These are phyloP conservation scores for Tetrax tetrax DNA, from an alignment of 2,113 vertebrate species.

Conservation along the genomic window DNA sequence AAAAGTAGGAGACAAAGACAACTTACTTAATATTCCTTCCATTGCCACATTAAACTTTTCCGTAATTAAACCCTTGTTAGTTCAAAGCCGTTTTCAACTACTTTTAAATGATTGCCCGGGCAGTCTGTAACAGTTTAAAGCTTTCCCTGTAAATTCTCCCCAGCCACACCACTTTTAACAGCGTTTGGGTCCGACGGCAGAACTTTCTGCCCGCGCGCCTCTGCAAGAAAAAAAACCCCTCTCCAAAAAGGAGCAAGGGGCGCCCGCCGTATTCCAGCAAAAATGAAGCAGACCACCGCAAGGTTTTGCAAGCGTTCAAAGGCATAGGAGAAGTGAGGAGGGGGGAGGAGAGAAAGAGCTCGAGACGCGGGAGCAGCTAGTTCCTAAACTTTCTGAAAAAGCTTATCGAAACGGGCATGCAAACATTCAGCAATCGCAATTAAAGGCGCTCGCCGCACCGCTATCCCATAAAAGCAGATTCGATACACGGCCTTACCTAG, in stretches of 20 bases:
- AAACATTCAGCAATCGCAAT: constrained; percentile 43
- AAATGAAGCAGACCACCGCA: constrained; percentile 25
- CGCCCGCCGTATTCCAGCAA: neutral
- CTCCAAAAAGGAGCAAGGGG: neutral
- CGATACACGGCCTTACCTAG: constrained; percentile 79
- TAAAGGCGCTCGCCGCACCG: constrained; percentile 30
- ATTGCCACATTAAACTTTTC: constrained; percentile 81
- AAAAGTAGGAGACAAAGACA: constrained; percentile 84
- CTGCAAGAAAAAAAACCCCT: constrained; percentile 5
- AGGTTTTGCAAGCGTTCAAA: constrained; percentile 55
- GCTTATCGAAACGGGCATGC: constrained; percentile 58
- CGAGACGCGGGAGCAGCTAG: constrained; percentile 7
- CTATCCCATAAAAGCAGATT: constrained; percentile 69
- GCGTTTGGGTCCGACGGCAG: constrained; percentile 57
- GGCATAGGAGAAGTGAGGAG: constrained; percentile 53
- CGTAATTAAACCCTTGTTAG: constrained; percentile 81
- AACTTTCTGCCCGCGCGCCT: constrained; percentile 45
- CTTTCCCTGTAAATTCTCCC: constrained; percentile 67
- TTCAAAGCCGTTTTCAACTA: constrained; percentile 75
- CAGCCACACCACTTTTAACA: constrained; percentile 56
- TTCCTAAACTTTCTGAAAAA: constrained; percentile 69
- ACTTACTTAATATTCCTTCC: constrained; percentile 84
- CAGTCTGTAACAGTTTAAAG: constrained; percentile 75
- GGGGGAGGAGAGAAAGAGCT: constrained; percentile 54
- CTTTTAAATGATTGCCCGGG: constrained; percentile 74